Base-by-base conservation (phyloP, 35 echinoderm and acorn worm genomes). In the Ptychodera flava region DNA sequence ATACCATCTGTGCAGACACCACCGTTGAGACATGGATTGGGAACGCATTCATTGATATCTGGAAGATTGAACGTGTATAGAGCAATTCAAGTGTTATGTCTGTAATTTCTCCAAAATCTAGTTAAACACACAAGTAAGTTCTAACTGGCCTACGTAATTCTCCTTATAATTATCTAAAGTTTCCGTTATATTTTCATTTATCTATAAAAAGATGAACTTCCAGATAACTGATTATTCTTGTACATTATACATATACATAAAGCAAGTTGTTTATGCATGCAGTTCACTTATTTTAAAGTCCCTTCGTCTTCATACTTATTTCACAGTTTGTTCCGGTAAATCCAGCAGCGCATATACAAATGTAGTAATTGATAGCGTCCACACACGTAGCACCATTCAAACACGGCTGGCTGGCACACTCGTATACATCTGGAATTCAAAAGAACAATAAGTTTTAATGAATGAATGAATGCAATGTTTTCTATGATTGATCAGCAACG, bases 41-140 rank as follows among this genome's bases (percentile, higher is more conserved):
- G 35, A 10, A 35, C 32, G 29, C 82, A 83, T 83, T 83, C 82
- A 37, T 83, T 30, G 30, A 83, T 83, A 28, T 83, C 82, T 83
- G 82, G 14, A 28, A 36, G 10, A 37, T 14, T 16, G 35, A 81
- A 1, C 33, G 35, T 14, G 16, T 10, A 81, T 81, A 33, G 30
- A 32, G 15, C 2, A 6, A 31, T 79, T 81, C 6, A 79, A 30
- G 32, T 79, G 6, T 30, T 79, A 79, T 28, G 32, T 79, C 1
- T 10, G 1, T 30, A 79, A 6, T 10, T 30, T 79, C 32, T 30
- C 29, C 29, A 30, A 10, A 77, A 15, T 15, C 15, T 77, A 15
- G n/a, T 77, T 15, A 77, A 77, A 77, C 75, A n/a, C 15, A 77
- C n/a, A 77, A 15, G n/a, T 15, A 15, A 15, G n/a, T 15, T 77